Evolutionary conservation across 2,797 vertebrate species (phyloP), one percentile per base, ranked within the genome.

Genomic region (Brachyalestes nurse): DNA sequence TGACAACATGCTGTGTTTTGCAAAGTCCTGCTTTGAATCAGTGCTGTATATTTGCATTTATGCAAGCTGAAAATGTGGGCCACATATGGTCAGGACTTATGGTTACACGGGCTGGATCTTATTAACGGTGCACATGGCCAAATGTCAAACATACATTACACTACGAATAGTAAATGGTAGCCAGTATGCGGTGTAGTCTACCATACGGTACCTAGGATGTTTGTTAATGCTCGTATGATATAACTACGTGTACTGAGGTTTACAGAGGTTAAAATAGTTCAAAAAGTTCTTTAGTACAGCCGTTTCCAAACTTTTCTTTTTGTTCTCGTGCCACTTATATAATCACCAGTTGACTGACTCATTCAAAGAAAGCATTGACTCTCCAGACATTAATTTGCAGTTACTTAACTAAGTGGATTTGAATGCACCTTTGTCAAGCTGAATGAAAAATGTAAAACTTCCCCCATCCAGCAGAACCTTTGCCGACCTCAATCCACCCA

Each of bases 341-440:
- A 74, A 75, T 49, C 71, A 19, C 21, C 1, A 64, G 16, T 47
- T 75, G 72, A 42, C 45, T 81, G 73, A 76, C 14, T 81, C 66
- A 81, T 71, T 62, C 65, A 34, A 67, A 55, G 57, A 81, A 57
- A 62, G 78, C 21, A 45, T 9, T 45, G 12, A 57, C 62, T 28
- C 53, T 72, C 55, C 65, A 62, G 28, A 70, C 79, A 76, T 40
- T 76, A 75, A 75, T 80, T 71, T 76, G 42, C 45, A 81, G 45
- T 71, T 71, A 62, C 47, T 53, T 45, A 81, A 81, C 79, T 76
- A 45, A 70, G 4, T 62, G 66, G 58, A 62, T 76, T 76, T 81
- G 14, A 64, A 71, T 55, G 65, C 58, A 64, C 73, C 58, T 76
- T 81, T 76, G 58, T 64, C 17, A 77, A 55, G 28, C 16, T 1